A percentile compares a stretch with the other conserved stretches of the same genome.
Conservation (phyloP, 2,113 vertebrate genomes). For the Chascanopsetta lugubris region DNA sequence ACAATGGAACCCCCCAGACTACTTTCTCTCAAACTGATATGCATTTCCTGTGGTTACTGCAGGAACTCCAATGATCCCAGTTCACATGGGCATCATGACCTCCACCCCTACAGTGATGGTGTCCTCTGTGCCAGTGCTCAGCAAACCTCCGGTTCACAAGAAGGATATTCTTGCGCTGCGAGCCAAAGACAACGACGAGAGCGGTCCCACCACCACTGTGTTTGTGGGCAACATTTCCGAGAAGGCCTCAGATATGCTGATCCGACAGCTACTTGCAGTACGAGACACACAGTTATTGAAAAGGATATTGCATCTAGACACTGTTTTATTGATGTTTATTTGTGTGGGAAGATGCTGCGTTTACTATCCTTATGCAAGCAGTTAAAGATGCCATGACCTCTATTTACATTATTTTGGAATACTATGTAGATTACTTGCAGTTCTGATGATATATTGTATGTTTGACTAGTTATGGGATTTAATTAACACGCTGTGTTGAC, state of each 20-base stretch:
- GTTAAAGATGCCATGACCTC: no score
- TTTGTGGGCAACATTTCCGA: conserved; percentile 99
- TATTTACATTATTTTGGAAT: no score
- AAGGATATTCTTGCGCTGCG: conserved; percentile 86
- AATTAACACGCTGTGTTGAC: neutral
- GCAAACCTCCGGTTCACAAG: conserved; percentile 88
- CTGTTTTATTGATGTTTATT: neutral
- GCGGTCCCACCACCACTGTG: conserved; percentile 95
- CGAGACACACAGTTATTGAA: conserved; percentile 77
- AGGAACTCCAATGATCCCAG: conserved; percentile 97
- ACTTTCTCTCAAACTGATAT: neutral
- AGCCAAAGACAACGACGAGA: conserved; percentile 89
- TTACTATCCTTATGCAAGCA: no score
- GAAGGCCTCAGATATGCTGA: conserved; percentile 98
- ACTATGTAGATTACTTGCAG: no score
- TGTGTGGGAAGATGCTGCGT: neutral
- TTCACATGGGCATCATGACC: conserved; percentile 98
- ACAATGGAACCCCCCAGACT: no score
- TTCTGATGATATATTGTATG: neutral
- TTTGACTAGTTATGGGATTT: no score
- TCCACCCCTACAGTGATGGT: conserved; percentile 90
- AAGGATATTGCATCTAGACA: neutral
- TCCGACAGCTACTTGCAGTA: conserved; percentile 95
- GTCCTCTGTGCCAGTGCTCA: conserved; percentile 90
- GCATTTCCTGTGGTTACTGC: conserved; percentile 9